Conservation (phyloP, 1,140 invertebrate species). For the Paralvinella palmiformis region DNA sequence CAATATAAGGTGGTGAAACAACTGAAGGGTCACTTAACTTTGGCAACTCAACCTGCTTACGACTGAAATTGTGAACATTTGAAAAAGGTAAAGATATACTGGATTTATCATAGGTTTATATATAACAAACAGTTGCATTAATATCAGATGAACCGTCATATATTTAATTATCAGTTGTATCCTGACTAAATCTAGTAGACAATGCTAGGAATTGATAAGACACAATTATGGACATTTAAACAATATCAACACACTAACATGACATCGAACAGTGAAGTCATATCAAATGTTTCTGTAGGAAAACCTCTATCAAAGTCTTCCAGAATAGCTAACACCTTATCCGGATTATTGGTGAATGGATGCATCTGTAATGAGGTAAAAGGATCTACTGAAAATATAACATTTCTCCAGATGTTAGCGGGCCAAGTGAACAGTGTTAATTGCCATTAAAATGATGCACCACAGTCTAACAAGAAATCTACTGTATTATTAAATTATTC, state of each 20-base stretch:
- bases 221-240: constrained; percentile 45
- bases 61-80: constrained; percentile 24
- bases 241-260: too few relatives aligned
- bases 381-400: not conserved
- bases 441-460: not conserved
- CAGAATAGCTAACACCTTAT: constrained; percentile 56
- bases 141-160: not conserved
- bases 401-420: not conserved
- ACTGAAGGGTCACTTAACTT: constrained; percentile 48
- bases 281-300: constrained; percentile 55
- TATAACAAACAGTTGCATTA: not conserved
- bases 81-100: not conserved
- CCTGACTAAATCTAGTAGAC: not conserved
- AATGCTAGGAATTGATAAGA: constrained; percentile 9
- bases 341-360: constrained; percentile 60
- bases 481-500: not conserved
- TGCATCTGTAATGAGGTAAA: constrained; percentile 38
- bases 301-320: constrained; percentile 55
- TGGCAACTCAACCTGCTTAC: constrained; percentile 48
- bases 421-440: not conserved
- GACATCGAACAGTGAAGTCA: constrained; percentile 57
- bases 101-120: not conserved
- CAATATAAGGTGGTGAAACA: constrained; percentile 56
- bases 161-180: not conserved
- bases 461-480: too few relatives aligned